These are phyloP conservation scores for Rattus rattus DNA, from an alignment of 2,113 vertebrate species.

Conservation along the genomic window DNA sequence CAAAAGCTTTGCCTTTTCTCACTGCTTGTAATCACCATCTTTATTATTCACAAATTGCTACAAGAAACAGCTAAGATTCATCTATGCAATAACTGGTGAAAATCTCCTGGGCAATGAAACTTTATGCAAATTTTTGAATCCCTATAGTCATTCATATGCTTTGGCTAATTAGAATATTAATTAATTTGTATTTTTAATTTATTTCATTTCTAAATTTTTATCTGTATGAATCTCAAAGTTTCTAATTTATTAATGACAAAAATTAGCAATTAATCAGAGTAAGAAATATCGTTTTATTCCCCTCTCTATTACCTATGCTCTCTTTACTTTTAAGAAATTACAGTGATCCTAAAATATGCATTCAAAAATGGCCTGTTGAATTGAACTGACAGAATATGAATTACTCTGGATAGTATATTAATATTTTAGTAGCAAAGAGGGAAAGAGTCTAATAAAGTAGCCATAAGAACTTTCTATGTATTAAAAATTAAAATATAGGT, in stretches of 20 bases:
- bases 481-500: conserved; percentile 57
- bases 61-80: not conserved
- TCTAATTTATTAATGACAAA: not conserved
- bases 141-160: not conserved
- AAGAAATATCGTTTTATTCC: not conserved
- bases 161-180: not conserved
- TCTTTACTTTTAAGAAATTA: conserved; percentile 22
- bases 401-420: conserved; percentile 48
- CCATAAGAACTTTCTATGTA: not conserved
- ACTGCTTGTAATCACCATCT: not conserved
- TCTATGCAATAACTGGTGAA: not conserved
- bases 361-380: conserved; percentile 43
- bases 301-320: not conserved
- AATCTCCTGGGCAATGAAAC: not conserved
- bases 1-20: not conserved
- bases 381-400: conserved; percentile 53
- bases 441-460: not conserved
- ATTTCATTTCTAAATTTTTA: not conserved
- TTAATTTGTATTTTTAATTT: not conserved
- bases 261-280: not conserved
- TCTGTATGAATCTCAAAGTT: not conserved
- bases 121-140: not conserved
- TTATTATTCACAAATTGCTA: not conserved
- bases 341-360: conserved; percentile 5
- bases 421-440: conserved; percentile 29